These are phyloP conservation scores for Schmidtea mediterranea DNA, from an alignment of 1,140 invertebrate genomes.

Conservation along the genomic window DNA sequence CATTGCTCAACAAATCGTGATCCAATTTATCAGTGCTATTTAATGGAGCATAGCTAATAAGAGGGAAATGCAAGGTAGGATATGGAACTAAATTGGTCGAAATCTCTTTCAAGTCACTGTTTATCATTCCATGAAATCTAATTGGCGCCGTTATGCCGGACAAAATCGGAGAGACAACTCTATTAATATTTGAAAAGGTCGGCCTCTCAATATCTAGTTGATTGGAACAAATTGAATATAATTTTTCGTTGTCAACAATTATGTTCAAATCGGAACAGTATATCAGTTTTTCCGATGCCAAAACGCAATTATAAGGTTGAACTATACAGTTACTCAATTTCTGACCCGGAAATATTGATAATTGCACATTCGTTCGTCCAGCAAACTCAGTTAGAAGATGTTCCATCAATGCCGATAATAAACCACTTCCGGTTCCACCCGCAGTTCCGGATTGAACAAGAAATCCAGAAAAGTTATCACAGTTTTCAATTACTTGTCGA, in stretches of 20 bases:
- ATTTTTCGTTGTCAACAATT: constrained; percentile 56
- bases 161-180: constrained; percentile 53
- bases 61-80: constrained; percentile 23
- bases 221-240: constrained; percentile 48
- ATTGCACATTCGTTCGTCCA: constrained; percentile 37
- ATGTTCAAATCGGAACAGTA: constrained; percentile 28
- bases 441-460: constrained; percentile 29
- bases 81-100: constrained; percentile 30
- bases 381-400: constrained; percentile 58
- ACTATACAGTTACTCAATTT: constrained; percentile 26
- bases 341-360: constrained; percentile 21
- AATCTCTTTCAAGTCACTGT: constrained; percentile 54
- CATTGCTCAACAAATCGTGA: constrained; percentile 31
- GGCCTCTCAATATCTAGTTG: constrained; percentile 42
- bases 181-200: constrained; percentile 51
- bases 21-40: constrained; percentile 9
- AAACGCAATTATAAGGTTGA: constrained; percentile 29
- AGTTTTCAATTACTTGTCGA: constrained; percentile 41
- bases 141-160: constrained; percentile 57
- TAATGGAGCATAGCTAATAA: constrained; percentile 19
- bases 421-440: constrained; percentile 51
- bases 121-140: constrained; percentile 31
- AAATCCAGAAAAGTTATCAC: constrained; percentile 45
- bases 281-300: constrained; percentile 19
- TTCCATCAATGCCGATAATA: constrained; percentile 60